Conservation (phyloP, 2,888 invertebrate genomes). For the Choristoneura rosaceana region DNA sequence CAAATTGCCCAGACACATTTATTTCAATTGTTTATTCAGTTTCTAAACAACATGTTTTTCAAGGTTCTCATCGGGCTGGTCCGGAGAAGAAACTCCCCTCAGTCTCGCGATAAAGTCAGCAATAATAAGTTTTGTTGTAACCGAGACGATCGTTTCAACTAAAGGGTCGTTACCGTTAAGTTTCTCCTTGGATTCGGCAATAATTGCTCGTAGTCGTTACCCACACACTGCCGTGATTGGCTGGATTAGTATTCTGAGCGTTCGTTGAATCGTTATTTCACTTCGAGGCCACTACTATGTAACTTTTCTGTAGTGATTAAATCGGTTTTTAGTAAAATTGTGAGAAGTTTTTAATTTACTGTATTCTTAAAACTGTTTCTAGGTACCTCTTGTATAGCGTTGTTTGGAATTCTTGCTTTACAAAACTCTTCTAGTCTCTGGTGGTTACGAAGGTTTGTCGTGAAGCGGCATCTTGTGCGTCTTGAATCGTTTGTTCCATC, state of each 20-base stretch:
- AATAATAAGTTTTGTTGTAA: conserved; percentile 36
- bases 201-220: conserved; percentile 46
- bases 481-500: conserved; percentile 43
- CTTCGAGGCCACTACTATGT: conserved; percentile 27
- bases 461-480: conserved; percentile 46
- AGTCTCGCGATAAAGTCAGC: conserved; percentile 10
- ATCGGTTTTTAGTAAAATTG: conserved; percentile 44
- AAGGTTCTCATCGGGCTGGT: neutral
- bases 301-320: conserved; percentile 33
- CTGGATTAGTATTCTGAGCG: conserved; percentile 49
- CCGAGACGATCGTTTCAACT: conserved; percentile 34
- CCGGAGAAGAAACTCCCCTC: conserved; percentile 1
- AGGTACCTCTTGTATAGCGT: neutral
- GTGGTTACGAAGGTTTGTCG: conserved; percentile 6
- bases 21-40: conserved; percentile 12
- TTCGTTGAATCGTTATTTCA: conserved; percentile 43
- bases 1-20: conserved; percentile 12
- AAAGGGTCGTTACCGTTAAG: conserved; percentile 41
- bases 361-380: neutral
- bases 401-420: neutral
- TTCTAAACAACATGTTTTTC: conserved; percentile 3
- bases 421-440: neutral
- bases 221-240: conserved; percentile 47
- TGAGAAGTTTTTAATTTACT: conserved; percentile 34
- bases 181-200: conserved; percentile 45